These are phyloP conservation scores for Caenorhabditis sp. DNA, from an alignment of 2,888 invertebrate genomes.

Conservation along the genomic window DNA sequence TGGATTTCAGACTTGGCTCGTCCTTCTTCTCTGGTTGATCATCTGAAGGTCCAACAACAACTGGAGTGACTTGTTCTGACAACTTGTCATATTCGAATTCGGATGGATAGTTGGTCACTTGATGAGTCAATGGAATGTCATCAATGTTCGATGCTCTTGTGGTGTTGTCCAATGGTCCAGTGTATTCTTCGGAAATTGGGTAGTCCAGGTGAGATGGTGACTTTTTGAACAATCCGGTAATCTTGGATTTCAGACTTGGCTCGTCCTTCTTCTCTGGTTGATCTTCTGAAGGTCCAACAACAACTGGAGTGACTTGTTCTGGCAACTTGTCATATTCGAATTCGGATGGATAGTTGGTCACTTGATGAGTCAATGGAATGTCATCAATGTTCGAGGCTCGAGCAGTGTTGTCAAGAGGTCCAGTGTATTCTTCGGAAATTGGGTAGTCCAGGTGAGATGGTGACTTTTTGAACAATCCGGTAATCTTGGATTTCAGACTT, in stretches of 20 bases:
- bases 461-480: conserved; percentile 24
- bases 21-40: background rate
- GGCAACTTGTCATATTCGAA: background rate
- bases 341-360: background rate
- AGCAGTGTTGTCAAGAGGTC: conserved; percentile 31
- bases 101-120: background rate
- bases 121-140: background rate
- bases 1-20: background rate
- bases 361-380: background rate
- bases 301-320: background rate
- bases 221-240: conserved; percentile 1
- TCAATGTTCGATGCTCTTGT: background rate
- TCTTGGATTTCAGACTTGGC: background rate
- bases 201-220: background rate
- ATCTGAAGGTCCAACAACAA: background rate
- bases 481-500: background rate
- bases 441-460: conserved; percentile 33
- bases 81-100: background rate
- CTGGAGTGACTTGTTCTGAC: background rate
- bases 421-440: conserved; percentile 18
- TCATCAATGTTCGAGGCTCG: conserved; percentile 3
- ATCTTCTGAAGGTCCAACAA: background rate
- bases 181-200: background rate
- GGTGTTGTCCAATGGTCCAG: background rate
- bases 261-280: background rate